Evolutionary conservation across 2,113 vertebrate genomes (phyloP).

Genomic region (Pheucticus melanocephalus): DNA sequence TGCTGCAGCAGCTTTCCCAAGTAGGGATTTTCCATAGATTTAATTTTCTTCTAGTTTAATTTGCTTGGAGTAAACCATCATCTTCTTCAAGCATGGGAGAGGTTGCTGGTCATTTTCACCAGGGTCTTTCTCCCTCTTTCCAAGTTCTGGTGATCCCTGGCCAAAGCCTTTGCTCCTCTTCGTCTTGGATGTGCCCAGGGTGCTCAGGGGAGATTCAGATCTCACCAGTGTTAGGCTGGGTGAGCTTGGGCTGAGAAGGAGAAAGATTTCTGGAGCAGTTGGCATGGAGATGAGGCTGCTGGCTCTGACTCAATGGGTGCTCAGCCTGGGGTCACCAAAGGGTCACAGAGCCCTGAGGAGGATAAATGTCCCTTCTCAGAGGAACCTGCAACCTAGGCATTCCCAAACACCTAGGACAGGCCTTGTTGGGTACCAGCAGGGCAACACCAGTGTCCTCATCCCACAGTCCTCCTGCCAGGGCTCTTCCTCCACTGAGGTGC

Average conservation of each 20-base stretch:
- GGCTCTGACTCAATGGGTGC: rapidly evolving
- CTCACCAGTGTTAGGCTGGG: background rate
- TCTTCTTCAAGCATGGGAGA: background rate
- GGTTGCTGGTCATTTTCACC: background rate
- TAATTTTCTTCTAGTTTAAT: background rate
- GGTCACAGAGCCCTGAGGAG: background rate
- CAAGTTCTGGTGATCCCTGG: background rate
- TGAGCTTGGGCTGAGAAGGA: background rate
- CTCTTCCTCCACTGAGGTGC: background rate
- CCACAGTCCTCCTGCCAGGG: background rate
- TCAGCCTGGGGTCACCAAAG: background rate
- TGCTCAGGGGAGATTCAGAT: background rate
- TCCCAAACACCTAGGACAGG: background rate
- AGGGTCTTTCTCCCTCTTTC: background rate
- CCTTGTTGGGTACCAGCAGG: rapidly evolving
- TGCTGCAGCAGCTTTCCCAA: background rate
- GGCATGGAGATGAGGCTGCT: background rate
- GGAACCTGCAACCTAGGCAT: background rate
- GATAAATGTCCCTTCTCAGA: background rate
- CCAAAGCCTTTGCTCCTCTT: background rate
- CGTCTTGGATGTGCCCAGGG: background rate
- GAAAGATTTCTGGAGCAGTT: background rate
- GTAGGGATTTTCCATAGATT: background rate
- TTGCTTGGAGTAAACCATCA: background rate
- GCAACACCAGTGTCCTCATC: background rate